A percentile compares a stretch with the other conserved stretches of the same genome.
phyloP scores from a whole-genome alignment of 2,797 vertebrate species.

The Neosalanx taihuensis region DNA sequence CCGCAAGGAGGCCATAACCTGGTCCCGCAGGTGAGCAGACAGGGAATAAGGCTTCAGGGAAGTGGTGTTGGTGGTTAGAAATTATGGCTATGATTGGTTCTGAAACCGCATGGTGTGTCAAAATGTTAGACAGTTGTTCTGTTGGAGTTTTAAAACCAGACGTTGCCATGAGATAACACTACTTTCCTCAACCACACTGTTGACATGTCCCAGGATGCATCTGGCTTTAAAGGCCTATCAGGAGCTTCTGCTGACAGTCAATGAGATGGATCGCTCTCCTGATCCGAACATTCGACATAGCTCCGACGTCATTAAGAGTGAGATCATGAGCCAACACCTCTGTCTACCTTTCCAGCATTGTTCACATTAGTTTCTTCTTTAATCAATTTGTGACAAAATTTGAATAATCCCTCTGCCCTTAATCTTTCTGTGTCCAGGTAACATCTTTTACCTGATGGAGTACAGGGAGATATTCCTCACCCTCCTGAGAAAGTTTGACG shows the following conservation, averaged over 20 bases:
- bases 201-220: constrained; percentile 83
- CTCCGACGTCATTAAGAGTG: constrained; percentile 91
- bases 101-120: neutral
- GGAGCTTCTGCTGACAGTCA: constrained; percentile 87
- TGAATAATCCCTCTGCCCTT: too few species aligned
- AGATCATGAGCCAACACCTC: constrained; percentile 36
- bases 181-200: neutral
- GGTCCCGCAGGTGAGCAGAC: constrained; percentile 82
- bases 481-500: constrained; percentile 90
- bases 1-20: constrained; percentile 86
- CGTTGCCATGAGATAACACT: neutral
- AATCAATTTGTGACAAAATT: neutral
- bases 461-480: constrained; percentile 93
- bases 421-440: constrained; percentile 69
- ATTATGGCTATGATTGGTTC: neutral
- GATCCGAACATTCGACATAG: constrained; percentile 85
- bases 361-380: constrained; percentile 6
- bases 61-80: too few species aligned
- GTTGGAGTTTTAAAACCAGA: too few species aligned
- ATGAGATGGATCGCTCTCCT: constrained; percentile 87
- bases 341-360: neutral
- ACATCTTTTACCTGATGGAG: constrained; percentile 98
- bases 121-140: neutral
- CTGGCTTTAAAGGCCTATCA: constrained; percentile 93
- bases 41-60: too few species aligned